Conservation (phyloP, 2,888 invertebrate genomes). For the Idaea dimidiata region DNA sequence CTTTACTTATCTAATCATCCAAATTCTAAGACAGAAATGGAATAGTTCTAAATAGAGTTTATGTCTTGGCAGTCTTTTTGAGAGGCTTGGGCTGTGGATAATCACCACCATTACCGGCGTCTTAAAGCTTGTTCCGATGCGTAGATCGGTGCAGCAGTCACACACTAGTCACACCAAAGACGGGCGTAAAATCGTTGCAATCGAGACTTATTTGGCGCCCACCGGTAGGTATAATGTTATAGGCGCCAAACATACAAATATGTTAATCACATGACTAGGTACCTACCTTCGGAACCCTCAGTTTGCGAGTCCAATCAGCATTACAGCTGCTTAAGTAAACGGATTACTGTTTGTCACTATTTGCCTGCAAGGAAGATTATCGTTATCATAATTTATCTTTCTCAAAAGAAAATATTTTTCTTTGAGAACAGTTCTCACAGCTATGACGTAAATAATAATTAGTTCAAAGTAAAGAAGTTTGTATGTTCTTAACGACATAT, state of each 20-base stretch:
- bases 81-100: too few relatives aligned
- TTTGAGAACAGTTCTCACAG: constrained; percentile 4
- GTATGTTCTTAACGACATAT: constrained; percentile 33
- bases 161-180: too few relatives aligned
- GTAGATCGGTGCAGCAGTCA: too few relatives aligned
- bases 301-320: background rate
- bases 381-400: constrained; percentile 11
- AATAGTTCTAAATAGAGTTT: too few relatives aligned
- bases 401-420: constrained; percentile 19
- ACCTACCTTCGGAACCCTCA: background rate
- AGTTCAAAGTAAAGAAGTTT: constrained; percentile 16
- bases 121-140: too few relatives aligned
- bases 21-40: too few relatives aligned
- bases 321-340: background rate
- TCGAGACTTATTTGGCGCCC: background rate
- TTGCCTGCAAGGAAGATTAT: constrained; percentile 8
- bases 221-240: background rate
- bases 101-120: too few relatives aligned
- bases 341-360: background rate
- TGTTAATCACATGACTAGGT: background rate
- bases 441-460: background rate
- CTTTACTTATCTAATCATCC: too few relatives aligned
- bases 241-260: background rate
- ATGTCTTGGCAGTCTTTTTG: too few relatives aligned
- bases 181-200: too few relatives aligned